Evolutionary conservation across 2,797 vertebrate species (phyloP), one percentile per base, ranked within the genome.

Genomic region (Buceros bicornis): DNA sequence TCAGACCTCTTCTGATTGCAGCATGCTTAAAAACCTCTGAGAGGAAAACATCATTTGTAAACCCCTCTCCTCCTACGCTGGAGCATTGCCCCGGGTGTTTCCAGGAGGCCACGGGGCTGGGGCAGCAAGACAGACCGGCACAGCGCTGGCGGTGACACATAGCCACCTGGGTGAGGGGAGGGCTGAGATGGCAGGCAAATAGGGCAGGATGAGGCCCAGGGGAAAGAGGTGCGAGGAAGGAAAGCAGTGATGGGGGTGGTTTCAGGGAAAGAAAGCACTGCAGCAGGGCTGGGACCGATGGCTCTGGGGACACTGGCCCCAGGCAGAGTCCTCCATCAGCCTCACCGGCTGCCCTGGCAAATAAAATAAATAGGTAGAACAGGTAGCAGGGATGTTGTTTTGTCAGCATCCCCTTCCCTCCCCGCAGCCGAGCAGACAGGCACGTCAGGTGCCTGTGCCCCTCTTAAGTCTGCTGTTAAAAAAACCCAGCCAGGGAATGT

Each of bases 401-500:
- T 96, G 79, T 54, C 80, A 66, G 85, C 1, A 0, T 78, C 76
- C 78, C 91, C 37, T 72, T 94, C 47, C 74, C 64, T 82, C 33
- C 86, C 48, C 78, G 89, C 70, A 90, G 82, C 85, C 16, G 5
- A 96, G 87, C 95, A 94, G 95, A 96, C 92, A 90, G 90, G 90
- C 83, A 1, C 42, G 70, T 96, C 96, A 96, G 91, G 96, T 96
- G 96, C 91, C 82, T 35, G 14, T 93, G 90, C 91, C 93, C 96
- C 87, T 95, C 95, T 96, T 87, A 82, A 85, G 95, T 89, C 95
- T 97, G 96, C 87, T 86, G 89, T 78, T 93, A 54, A 69, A 89
- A 65, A 93, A 96, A 95, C 91, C 66, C 95, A 96, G 93, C 96
- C 96, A 95, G 96, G 80, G 96, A 94, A 96, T 95, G 94, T 97